These are phyloP conservation scores for pig (Sus scrofa) DNA, from an alignment of 2,113 vertebrate genomes.

Conservation along the genomic window T2T-Sscrofa CM000814.6:98481501-98482000, in stretches of 20 bases:
- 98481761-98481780: not conserved
- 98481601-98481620: not conserved
- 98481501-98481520: slow-evolving; percentile 36
- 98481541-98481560: not conserved
- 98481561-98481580: not conserved
- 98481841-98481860: not conserved
- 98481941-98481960: not conserved
- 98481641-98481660: not conserved
- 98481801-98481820: not conserved
- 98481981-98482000: slow-evolving; percentile 17
- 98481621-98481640: not conserved
- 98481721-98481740: not conserved
- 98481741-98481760: not conserved
- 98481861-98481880: not conserved
- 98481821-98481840: not conserved
- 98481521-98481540: slow-evolving; percentile 19
- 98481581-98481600: not conserved
- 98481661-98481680: not conserved
- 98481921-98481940: not conserved
- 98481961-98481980: not conserved
- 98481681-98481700: not conserved
- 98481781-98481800: not conserved
- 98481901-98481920: not conserved
- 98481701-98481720: slow-evolving; percentile 1
- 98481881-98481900: slow-evolving; percentile 31